Conservation (phyloP, 30 jellyfish, hydroid and myxozoan species). For the Nemopilema nomurai region DNA sequence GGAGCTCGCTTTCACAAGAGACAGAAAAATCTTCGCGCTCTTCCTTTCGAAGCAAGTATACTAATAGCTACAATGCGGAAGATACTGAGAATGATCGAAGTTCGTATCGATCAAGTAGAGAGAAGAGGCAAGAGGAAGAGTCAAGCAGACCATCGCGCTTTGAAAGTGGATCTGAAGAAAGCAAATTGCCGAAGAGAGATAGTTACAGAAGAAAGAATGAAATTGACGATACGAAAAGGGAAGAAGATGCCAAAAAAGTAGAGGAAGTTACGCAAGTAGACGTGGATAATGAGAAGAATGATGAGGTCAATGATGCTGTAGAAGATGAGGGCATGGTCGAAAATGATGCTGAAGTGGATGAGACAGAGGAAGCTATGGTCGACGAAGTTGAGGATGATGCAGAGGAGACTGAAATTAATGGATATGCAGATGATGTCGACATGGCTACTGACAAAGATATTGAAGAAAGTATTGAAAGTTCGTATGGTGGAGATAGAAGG, state of each 20-base stretch:
- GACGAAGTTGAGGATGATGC: not conserved
- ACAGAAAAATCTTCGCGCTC: constrained; percentile 34
- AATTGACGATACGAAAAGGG: not conserved
- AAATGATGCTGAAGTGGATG: constrained; percentile 15
- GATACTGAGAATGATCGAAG: not conserved
- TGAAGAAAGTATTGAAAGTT: constrained; percentile 24
- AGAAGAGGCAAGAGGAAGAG: not conserved
- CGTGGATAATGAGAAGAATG: constrained; percentile 4
- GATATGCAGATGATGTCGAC: constrained; percentile 31
- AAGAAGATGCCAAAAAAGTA: constrained; percentile 14
- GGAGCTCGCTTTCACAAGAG: not conserved
- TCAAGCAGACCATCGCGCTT: not conserved
- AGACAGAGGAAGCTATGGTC: constrained; percentile 8
- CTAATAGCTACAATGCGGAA: not conserved
- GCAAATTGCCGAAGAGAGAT: not conserved
- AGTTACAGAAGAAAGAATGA: not conserved
- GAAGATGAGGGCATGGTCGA: constrained; percentile 22
- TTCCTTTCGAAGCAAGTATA: constrained; percentile 23
- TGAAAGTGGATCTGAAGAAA: not conserved
- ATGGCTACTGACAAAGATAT: not conserved
- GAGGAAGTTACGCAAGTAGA: constrained; percentile 13
- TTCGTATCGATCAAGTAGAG: constrained; percentile 13
- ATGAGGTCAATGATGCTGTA: constrained; percentile 17
- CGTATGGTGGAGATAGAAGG: constrained; percentile 2
- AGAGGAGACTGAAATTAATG: constrained; percentile 23